phyloP scores from a whole-genome alignment of 2,888 invertebrate species.

The Coleophora deauratella region DNA sequence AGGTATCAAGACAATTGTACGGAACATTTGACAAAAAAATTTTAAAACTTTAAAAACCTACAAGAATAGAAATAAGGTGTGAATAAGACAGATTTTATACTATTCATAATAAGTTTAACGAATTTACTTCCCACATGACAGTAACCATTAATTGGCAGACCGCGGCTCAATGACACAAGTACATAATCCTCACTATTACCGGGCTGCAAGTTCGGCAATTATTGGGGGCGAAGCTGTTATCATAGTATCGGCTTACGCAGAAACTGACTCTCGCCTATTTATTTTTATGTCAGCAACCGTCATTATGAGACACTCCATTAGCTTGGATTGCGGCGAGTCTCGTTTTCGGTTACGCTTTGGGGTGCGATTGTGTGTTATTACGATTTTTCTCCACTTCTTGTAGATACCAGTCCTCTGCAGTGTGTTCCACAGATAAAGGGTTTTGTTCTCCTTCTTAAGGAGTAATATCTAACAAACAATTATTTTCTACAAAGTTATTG shows the following conservation, averaged over 20 bases:
- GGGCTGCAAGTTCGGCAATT: conserved; percentile 64
- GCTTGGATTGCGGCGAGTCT: conserved; percentile 70
- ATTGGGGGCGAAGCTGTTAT: conserved; percentile 71
- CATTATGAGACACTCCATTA: conserved; percentile 75
- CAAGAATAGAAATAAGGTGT: too few species aligned
- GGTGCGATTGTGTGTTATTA: conserved; percentile 57
- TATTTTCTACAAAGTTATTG: neutral
- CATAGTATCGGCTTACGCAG: conserved; percentile 75
- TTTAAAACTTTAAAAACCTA: too few species aligned
- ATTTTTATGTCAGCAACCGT: conserved; percentile 75
- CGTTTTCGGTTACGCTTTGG: conserved; percentile 70
- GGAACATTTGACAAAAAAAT: too few species aligned
- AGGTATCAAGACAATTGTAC: too few species aligned
- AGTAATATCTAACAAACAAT: too few species aligned
- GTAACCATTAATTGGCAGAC: conserved; percentile 19
- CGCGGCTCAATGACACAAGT: conserved; percentile 43
- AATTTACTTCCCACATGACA: neutral
- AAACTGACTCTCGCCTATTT: conserved; percentile 74
- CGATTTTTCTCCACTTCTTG: conserved; percentile 31
- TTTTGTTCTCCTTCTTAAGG: conserved; percentile 15
- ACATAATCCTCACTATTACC: conserved; percentile 47
- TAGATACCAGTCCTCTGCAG: neutral
- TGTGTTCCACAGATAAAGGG: conserved; percentile 34
- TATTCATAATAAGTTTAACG: neutral
- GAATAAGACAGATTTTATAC: too few species aligned